Conservation (phyloP, 2,797 vertebrate genomes). For the Liasis olivaceus region DNA sequence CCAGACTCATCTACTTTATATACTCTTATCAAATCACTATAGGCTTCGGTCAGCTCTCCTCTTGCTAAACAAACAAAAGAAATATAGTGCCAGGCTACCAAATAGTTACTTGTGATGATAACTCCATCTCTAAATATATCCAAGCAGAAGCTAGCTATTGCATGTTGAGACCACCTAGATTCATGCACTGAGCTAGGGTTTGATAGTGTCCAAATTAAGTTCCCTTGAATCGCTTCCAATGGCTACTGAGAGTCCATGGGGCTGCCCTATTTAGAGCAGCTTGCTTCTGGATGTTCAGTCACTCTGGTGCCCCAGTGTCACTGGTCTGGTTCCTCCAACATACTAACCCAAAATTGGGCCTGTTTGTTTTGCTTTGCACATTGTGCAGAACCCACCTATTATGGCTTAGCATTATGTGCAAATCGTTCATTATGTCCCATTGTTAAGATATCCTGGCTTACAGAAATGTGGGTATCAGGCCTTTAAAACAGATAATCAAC, state of each 20-base stretch:
- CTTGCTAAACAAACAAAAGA: too few relatives aligned
- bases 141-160: neutral
- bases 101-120: neutral
- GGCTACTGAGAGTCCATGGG: neutral
- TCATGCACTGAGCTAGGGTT: neutral
- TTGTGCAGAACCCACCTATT: neutral
- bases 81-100: neutral
- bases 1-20: neutral
- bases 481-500: neutral
- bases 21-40: neutral
- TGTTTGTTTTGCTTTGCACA: neutral
- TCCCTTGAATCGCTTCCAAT: neutral
- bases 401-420: neutral
- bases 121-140: neutral
- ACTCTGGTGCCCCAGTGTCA: neutral
- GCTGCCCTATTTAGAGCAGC: neutral
- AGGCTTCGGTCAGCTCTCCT: neutral
- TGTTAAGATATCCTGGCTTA: neutral
- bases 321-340: neutral
- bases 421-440: neutral
- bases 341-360: neutral
- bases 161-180: neutral
- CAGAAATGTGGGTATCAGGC: neutral
- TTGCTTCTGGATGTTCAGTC: neutral
- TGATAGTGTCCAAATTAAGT: neutral